Conservation (phyloP, 2,888 invertebrate species). For the Epiblema foenella region DNA sequence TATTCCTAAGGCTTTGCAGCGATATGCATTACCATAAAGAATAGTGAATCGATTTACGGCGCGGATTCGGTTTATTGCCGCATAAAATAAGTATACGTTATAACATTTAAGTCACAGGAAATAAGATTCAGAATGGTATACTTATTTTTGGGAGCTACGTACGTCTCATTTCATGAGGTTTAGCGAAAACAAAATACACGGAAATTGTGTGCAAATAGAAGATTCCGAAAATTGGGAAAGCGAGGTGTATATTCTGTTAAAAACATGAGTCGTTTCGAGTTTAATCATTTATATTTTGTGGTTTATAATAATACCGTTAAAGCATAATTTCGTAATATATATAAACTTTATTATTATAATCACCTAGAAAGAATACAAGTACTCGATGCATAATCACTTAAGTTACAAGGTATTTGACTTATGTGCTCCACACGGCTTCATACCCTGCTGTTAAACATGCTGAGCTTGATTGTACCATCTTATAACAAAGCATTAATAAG, state of each 20-base stretch:
- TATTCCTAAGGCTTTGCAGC: slow-evolving; percentile 58
- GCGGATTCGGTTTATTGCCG: slow-evolving; percentile 19
- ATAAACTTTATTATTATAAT: too few species aligned
- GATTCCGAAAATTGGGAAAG: slow-evolving; percentile 6
- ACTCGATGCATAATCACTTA: too few species aligned
- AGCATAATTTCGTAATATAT: too few species aligned
- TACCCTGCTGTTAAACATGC: too few species aligned
- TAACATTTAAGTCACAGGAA: background rate
- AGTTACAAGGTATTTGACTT: too few species aligned
- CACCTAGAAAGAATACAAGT: too few species aligned
- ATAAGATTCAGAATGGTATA: slow-evolving; percentile 10
- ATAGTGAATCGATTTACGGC: slow-evolving; percentile 40
- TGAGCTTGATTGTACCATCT: too few species aligned
- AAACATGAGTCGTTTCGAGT: background rate
- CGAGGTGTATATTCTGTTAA: background rate
- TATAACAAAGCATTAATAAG: too few species aligned
- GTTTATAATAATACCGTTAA: too few species aligned
- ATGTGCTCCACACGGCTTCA: too few species aligned
- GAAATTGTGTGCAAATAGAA: slow-evolving; percentile 40
- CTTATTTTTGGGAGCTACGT: background rate
- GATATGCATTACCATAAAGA: slow-evolving; percentile 58
- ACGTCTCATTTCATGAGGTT: slow-evolving; percentile 16
- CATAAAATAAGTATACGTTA: background rate
- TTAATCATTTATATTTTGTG: too few species aligned
- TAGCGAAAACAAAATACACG: slow-evolving; percentile 27